A percentile compares a stretch with the other conserved stretches of the same genome.
These are phyloP conservation scores for Tubiluchus corallicola DNA, from an alignment of 2,888 invertebrate genomes.

Conservation along the genomic window DNA sequence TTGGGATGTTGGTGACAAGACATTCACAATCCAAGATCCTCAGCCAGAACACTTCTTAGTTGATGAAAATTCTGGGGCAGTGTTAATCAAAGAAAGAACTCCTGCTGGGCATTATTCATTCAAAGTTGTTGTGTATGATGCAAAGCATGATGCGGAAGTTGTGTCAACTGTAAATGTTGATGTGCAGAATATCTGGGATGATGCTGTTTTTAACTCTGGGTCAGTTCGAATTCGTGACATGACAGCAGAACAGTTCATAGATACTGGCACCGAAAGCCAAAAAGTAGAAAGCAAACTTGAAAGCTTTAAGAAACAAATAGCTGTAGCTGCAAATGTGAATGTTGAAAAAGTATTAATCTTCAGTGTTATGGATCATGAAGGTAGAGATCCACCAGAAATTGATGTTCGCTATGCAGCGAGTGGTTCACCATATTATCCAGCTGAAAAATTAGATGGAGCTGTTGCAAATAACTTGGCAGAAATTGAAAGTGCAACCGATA, in stretches of 20 bases:
- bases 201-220: slow-evolving; percentile 85
- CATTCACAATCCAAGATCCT: too few relatives aligned
- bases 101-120: too few relatives aligned
- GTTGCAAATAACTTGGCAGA: slow-evolving; percentile 80
- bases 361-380: slow-evolving; percentile 76
- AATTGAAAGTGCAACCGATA: too few relatives aligned
- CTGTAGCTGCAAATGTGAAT: too few relatives aligned
- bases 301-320: slow-evolving; percentile 69
- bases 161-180: slow-evolving; percentile 89
- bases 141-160: slow-evolving; percentile 84
- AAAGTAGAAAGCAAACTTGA: slow-evolving; percentile 74
- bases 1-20: slow-evolving; percentile 95
- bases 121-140: slow-evolving; percentile 64
- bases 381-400: slow-evolving; percentile 66
- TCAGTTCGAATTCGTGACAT: slow-evolving; percentile 72
- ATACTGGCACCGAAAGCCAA: slow-evolving; percentile 4
- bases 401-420: slow-evolving; percentile 86
- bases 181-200: slow-evolving; percentile 82
- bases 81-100: too few relatives aligned
- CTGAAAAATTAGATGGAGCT: slow-evolving; percentile 79
- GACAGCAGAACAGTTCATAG: slow-evolving; percentile 85
- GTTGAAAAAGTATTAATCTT: slow-evolving; percentile 84
- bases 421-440: slow-evolving; percentile 87
- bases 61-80: too few relatives aligned
- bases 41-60: too few relatives aligned